These are phyloP conservation scores for Brachypteracias leptosomus DNA, from an alignment of 2,113 vertebrate species.

Conservation along the genomic window DNA sequence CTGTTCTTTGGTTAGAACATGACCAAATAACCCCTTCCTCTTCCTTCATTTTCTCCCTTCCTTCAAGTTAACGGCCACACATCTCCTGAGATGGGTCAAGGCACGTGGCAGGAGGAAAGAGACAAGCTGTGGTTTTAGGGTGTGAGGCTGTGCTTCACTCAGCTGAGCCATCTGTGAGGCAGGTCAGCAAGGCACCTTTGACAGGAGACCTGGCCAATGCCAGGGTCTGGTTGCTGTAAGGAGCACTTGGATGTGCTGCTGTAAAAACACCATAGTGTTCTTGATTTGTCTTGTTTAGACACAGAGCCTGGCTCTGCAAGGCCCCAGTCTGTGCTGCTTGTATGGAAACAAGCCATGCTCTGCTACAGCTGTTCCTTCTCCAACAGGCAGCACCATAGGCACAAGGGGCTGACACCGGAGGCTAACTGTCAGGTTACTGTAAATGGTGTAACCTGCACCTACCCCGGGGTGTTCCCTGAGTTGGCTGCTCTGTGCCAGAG, in stretches of 20 bases:
- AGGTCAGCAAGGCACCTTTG: slow-evolving; percentile 1
- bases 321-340: neutral
- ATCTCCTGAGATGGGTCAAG: neutral
- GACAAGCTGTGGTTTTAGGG: neutral
- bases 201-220: neutral
- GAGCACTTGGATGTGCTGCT: neutral
- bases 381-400: neutral
- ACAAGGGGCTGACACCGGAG: neutral
- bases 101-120: neutral
- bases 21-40: neutral
- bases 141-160: neutral
- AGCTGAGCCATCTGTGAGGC: neutral
- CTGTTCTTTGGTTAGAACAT: neutral
- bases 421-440: neutral
- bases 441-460: neutral
- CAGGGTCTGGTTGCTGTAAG: neutral
- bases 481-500: neutral
- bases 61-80: neutral
- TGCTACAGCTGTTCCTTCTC: neutral
- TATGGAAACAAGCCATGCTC: neutral
- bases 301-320: neutral
- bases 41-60: neutral
- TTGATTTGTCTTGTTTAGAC: neutral
- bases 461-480: neutral
- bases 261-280: accelerated